Evolutionary conservation across 2,113 vertebrate species (phyloP).

Genomic region (Tachysurus fulvidraco): DNA sequence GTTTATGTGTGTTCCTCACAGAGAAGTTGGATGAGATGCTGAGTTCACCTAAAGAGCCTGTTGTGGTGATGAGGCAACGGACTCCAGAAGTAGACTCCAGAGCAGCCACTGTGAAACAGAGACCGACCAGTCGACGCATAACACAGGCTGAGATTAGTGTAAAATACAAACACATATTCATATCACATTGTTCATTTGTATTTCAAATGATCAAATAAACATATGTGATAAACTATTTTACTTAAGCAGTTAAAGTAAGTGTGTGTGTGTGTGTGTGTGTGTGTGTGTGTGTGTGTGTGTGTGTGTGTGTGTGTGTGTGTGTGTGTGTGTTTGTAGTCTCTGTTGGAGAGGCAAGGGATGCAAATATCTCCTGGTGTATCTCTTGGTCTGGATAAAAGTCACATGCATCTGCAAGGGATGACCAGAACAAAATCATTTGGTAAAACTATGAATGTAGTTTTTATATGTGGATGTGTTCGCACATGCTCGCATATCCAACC

Average conservation of each 20-base stretch:
- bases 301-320: conserved; percentile 35
- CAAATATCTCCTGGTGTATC: conserved; percentile 73
- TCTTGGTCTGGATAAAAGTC: conserved; percentile 79
- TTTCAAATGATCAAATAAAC: neutral
- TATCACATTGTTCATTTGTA: neutral
- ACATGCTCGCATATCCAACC: conserved; percentile 8
- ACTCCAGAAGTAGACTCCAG: conserved; percentile 83
- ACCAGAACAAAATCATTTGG: conserved; percentile 94
- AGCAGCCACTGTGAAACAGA: conserved; percentile 91
- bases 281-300: conserved; percentile 35
- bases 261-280: conserved; percentile 23
- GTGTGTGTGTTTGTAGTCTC: conserved; percentile 71
- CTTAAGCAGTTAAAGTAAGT: neutral
- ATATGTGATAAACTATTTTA: neutral
- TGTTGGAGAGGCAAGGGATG: conserved; percentile 93
- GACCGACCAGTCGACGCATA: conserved; percentile 90
- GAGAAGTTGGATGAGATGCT: conserved; percentile 96
- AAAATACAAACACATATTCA: conserved; percentile 50
- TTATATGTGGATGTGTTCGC: neutral
- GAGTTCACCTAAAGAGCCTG: conserved; percentile 77
- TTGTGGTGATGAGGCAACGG: conserved; percentile 79
- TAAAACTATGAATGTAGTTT: conserved; percentile 58
- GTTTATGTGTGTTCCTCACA: conserved; percentile 63
- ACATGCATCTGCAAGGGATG: conserved; percentile 88
- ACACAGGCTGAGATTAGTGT: conserved; percentile 94